phyloP scores from a whole-genome alignment of 2,797 vertebrate genomes.

The Trematomus bernacchii region DNA sequence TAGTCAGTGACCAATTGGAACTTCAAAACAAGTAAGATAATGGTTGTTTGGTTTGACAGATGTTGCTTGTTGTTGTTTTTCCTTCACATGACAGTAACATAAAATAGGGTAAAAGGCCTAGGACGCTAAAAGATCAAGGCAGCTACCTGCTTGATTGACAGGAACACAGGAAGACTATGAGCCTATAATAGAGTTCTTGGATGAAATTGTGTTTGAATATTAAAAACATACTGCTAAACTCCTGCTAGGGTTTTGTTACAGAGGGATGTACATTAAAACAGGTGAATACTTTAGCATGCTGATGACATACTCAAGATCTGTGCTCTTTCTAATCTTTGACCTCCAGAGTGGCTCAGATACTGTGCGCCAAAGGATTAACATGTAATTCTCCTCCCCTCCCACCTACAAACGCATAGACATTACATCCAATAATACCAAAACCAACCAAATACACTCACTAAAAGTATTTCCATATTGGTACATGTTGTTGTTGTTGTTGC shows the following conservation, averaged over 20 bases:
- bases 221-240: background rate
- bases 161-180: background rate
- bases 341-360: conserved; percentile 24
- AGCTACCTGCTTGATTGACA: no score
- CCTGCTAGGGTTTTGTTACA: background rate
- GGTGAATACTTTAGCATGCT: background rate
- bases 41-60: background rate
- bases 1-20: no score
- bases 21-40: background rate
- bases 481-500: no score
- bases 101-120: background rate
- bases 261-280: background rate
- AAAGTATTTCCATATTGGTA: background rate
- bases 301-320: conserved; percentile 12
- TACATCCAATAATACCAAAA: background rate
- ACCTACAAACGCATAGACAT: background rate
- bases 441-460: background rate
- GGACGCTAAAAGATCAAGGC: background rate
- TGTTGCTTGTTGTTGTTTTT: background rate
- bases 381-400: background rate
- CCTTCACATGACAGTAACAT: background rate
- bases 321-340: conserved; percentile 28
- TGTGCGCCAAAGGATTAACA: conserved; percentile 27
- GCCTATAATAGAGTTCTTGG: background rate
- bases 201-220: background rate